Base-by-base conservation (phyloP, 2,113 vertebrate genomes). In the Petroica traversi region DNA sequence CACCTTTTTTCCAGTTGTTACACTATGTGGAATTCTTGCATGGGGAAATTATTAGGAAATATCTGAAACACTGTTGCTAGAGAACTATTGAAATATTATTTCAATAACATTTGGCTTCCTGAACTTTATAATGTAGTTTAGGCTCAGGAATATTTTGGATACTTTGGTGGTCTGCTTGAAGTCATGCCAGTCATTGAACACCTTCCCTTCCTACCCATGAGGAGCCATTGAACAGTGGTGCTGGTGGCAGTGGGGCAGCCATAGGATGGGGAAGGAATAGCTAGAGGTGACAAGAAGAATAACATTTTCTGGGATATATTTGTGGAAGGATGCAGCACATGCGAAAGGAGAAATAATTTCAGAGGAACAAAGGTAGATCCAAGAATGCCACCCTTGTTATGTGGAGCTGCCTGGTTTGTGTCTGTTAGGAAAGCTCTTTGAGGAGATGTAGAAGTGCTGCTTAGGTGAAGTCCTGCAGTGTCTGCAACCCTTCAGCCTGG, bases 181-280 rank as follows among this genome's bases (percentile, higher is more conserved):
- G 17, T 48, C 18, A 3, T 33, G n/a, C 36, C 19, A 26, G 29
- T 48, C 5, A 3, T 0, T 18, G 45, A 36, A 28, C 0, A 2
- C 15, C 52, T 87, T 71, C 48, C 3, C 0, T 48, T 80, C 17
- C 54, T 36, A 9, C 28, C 12, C 4, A 1, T 48, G 23, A 66
- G 29, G 11, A 68, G 16, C 33, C 25, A 40, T 5, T 77, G 36
- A 31, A 6, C 41, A 26, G 23, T 23, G 12, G 14, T 61, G 49
- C 59, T 85, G 57, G 10, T 64, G 57, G 23, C 14, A 29, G 4
- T 23, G 80, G 31, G 28, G 62, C 52, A 72, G 22, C 26, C 23
- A 10, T 0, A 8, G 73, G 8, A 6, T n/a, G 61, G 29, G 25
- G 22, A 78, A 45, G 36, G 25, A 82, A 57, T 61, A 87, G 19